A percentile compares a stretch with the other conserved stretches of the same genome.
These are phyloP conservation scores for Valencia hispanica DNA, from an alignment of 2,797 vertebrate genomes.

Conservation along the genomic window DNA sequence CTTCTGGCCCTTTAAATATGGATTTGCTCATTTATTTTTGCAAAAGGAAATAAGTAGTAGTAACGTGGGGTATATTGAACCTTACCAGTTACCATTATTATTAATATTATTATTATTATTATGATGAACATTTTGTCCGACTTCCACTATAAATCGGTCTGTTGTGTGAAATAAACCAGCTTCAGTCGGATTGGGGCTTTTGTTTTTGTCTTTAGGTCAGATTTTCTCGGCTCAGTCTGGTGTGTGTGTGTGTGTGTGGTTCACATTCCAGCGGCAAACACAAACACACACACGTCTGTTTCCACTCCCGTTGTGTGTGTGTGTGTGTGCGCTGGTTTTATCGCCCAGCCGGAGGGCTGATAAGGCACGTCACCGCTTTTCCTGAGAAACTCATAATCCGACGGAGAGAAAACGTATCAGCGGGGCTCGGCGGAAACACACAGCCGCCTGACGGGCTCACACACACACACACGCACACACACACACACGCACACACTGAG, in stretches of 20 bases:
- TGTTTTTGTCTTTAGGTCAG: not conserved
- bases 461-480: constrained; percentile 21
- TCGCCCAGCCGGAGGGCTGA: constrained; percentile 78
- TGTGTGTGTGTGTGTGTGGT: not conserved
- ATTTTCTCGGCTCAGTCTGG: not conserved
- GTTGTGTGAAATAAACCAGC: not conserved
- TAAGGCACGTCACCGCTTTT: constrained; percentile 79
- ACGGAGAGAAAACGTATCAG: constrained; percentile 49
- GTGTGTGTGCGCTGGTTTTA: constrained; percentile 77
- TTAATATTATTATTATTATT: not conserved
- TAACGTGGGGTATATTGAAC: not conserved
- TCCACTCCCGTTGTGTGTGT: constrained; percentile 24
- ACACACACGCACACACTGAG: constrained; percentile 5
- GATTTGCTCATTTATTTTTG: not conserved
- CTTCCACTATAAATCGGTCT: not conserved
- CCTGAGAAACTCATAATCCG: constrained; percentile 80
- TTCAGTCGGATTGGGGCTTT: not conserved
- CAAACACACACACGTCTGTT: constrained; percentile 3
- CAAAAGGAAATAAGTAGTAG: not conserved
- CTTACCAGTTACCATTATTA: not conserved
- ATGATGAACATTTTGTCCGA: not conserved
- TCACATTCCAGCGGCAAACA: not conserved
- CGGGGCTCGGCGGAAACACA: constrained; percentile 18
- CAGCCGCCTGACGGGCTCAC: constrained; percentile 24
- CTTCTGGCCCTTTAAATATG: not conserved